A percentile compares a stretch with the other conserved stretches of the same genome.
Conservation (phyloP, 2,113 vertebrate genomes). For the Petroica traversi region DNA sequence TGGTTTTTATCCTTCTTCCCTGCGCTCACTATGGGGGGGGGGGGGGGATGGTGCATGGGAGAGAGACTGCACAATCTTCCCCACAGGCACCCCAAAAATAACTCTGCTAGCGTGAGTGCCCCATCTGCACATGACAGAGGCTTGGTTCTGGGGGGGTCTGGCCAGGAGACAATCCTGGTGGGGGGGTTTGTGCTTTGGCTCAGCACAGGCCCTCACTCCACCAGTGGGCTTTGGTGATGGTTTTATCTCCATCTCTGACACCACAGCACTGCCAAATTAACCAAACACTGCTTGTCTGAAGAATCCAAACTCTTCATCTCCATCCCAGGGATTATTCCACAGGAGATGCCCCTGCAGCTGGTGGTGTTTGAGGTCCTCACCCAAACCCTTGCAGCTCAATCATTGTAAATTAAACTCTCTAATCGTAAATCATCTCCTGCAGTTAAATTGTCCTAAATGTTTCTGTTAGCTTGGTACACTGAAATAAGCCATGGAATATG, state of each 20-base stretch:
- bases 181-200: background rate
- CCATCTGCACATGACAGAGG: background rate
- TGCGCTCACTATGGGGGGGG: background rate
- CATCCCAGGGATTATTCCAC: background rate
- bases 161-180: background rate
- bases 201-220: background rate
- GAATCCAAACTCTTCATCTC: background rate
- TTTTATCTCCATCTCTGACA: background rate
- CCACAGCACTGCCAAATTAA: background rate
- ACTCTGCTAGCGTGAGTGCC: background rate
- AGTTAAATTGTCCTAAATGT: background rate
- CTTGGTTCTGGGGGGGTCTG: background rate
- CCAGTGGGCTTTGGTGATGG: background rate
- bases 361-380: background rate
- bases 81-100: background rate
- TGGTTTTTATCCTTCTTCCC: background rate
- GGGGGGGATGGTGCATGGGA: background rate
- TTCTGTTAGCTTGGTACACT: background rate
- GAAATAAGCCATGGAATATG: background rate
- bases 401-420: background rate
- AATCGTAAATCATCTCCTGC: background rate
- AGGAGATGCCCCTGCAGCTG: background rate
- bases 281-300: background rate
- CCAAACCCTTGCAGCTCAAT: background rate
- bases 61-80: background rate